Conservation (phyloP, 2,797 vertebrate genomes). For the Oryzias sinensis region DNA sequence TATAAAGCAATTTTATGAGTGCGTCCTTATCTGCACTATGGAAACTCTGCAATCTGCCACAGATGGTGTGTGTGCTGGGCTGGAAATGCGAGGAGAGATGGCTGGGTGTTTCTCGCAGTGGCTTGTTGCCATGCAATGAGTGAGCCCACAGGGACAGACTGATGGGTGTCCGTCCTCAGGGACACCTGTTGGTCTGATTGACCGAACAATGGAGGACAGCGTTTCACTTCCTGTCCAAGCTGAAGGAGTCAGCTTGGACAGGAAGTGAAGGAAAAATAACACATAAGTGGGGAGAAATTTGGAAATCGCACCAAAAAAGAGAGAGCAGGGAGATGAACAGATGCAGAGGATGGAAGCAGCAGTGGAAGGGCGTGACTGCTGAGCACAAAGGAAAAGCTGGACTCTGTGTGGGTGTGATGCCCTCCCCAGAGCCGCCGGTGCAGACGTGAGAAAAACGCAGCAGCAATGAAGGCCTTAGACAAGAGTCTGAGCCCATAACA, state of each 20-base stretch:
- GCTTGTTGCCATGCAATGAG: constrained; percentile 41
- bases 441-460: constrained; percentile 41
- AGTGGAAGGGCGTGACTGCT: constrained; percentile 26
- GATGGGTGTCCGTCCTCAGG: constrained; percentile 29
- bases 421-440: constrained; percentile 6
- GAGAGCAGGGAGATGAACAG: neutral
- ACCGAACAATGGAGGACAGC: constrained; percentile 10
- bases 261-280: neutral
- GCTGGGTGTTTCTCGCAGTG: constrained; percentile 33
- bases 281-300: neutral
- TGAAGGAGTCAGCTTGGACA: constrained; percentile 1
- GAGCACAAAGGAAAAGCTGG: constrained; percentile 45
- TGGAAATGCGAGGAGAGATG: constrained; percentile 45
- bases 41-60: constrained; percentile 40
- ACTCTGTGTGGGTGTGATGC: constrained; percentile 44
- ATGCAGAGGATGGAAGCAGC: constrained; percentile 13
- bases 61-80: constrained; percentile 50
- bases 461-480: constrained; percentile 35
- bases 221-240: neutral
- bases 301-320: neutral
- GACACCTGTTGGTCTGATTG: constrained; percentile 32
- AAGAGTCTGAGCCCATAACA: constrained; percentile 45
- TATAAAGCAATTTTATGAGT: constrained; percentile 17
- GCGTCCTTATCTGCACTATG: constrained; percentile 19
- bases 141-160: constrained; percentile 8